These are phyloP conservation scores for Acanthosepion esculentum DNA, from an alignment of 2,888 invertebrate species.

Conservation along the genomic window DNA sequence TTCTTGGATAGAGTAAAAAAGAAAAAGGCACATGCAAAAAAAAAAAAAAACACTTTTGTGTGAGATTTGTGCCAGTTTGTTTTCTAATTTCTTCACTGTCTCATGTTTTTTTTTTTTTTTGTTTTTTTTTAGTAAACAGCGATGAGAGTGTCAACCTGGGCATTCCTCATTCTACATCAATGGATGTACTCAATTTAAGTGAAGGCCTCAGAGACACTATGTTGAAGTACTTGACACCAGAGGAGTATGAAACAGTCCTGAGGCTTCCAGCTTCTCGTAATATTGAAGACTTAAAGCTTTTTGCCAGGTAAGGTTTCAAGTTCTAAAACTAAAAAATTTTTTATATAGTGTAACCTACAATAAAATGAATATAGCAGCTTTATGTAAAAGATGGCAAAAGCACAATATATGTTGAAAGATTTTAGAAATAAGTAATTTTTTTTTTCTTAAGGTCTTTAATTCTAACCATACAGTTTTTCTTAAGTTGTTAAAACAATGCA, in stretches of 20 bases:
- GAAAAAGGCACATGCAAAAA: too few relatives aligned
- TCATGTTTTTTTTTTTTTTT: neutral
- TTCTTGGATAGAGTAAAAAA: too few relatives aligned
- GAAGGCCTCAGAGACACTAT: conserved; percentile 6
- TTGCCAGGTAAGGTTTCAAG: conserved; percentile 78
- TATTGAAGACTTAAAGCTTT: conserved; percentile 84
- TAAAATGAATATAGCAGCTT: neutral
- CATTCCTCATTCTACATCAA: conserved; percentile 53
- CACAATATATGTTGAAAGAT: neutral
- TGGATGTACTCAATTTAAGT: conserved; percentile 50
- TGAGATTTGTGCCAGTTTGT: neutral
- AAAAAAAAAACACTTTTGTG: too few relatives aligned
- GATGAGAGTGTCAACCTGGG: conserved; percentile 67
- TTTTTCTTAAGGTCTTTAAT: neutral
- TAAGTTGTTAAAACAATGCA: neutral
- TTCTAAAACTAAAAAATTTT: neutral
- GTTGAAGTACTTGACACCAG: conserved; percentile 57
- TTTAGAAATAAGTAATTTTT: neutral
- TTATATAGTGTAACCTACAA: neutral
- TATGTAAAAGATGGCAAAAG: too few relatives aligned
- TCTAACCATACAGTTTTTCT: neutral
- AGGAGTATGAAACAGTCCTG: conserved; percentile 80
- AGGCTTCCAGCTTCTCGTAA: conserved; percentile 85
- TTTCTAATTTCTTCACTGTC: neutral
- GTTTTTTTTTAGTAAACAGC: conserved; percentile 64